Evolutionary conservation across 2,113 vertebrate genomes (phyloP).

Genomic region (Eretmochelys imbricata): DNA sequence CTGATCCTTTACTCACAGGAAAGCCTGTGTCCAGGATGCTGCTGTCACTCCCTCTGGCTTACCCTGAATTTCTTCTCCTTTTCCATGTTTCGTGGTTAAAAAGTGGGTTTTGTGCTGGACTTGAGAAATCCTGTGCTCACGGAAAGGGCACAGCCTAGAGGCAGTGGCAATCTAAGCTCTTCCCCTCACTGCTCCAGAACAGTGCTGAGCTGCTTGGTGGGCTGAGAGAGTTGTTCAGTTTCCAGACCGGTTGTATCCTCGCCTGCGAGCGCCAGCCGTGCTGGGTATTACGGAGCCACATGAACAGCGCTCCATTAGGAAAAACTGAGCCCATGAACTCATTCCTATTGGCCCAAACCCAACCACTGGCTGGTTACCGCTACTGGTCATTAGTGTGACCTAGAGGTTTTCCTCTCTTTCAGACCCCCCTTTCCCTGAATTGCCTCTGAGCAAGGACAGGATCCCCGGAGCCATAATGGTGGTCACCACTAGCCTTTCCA

Average conservation of each 20-base stretch:
- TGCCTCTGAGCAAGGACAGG: background rate
- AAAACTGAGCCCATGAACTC: background rate
- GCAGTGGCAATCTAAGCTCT: background rate
- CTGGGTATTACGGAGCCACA: background rate
- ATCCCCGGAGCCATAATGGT: background rate
- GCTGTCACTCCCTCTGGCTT: background rate
- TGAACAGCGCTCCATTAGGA: background rate
- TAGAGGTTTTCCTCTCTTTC: background rate
- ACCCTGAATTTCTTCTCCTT: background rate
- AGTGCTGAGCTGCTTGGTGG: background rate
- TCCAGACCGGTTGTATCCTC: background rate
- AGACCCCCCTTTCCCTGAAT: background rate
- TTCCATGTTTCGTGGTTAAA: background rate
- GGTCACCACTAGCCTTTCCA: background rate
- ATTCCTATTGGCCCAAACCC: background rate
- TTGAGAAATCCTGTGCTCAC: background rate
- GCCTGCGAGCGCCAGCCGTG: background rate
- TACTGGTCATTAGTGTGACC: background rate
- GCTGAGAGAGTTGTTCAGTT: background rate
- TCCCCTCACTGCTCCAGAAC: background rate
- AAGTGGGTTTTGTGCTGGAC: background rate
- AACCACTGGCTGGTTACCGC: background rate
- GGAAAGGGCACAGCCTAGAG: background rate
- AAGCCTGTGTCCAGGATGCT: background rate
- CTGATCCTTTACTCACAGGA: background rate